Evolutionary conservation across 2,888 invertebrate species (phyloP), one percentile per base, ranked within the genome.

Genomic region (Ametastegia equiseti): DNA sequence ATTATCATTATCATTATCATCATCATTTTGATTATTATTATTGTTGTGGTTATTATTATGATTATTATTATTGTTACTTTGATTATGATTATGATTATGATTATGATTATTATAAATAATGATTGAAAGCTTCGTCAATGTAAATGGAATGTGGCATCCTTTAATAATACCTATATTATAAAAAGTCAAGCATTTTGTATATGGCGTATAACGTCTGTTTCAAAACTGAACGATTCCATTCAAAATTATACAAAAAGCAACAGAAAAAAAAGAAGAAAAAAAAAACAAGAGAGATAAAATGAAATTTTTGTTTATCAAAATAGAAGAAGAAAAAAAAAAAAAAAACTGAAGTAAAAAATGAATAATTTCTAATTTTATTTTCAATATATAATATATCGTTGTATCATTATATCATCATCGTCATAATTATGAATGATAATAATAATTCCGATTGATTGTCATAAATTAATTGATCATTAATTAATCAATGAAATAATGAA

Each of bases 101-200:
- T 80, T 60, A 80, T 54, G 3, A 1, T 80, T 82, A 71, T 45
- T 77, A n/a, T 78, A 79, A 82, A 83, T 50, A 80, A 83, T 84
- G 83, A 83, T 88, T 87, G 88, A 89, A 90, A 91, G 91, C 91
- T 91, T 91, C 91, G 89, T 91, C 91, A 90, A 91, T 91, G 90
- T 91, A 91, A 90, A 90, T 91, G 91, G 90, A 91, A 91, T 91
- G 90, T 91, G 88, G 90, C 90, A 91, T 91, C 90, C 89, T 87
- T 88, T 88, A 85, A n/a, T n/a, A n/a, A n/a, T n/a, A n/a, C n/a
- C n/a, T n/a, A n/a, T n/a, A n/a, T n/a, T n/a, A n/a, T n/a, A n/a
- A n/a, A n/a, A 90, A 91, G 87, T 89, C 89, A 88, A 90, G 89
- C 90, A 91, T 91, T 90, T 90, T 90, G 87, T 87, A 86, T n/a